Conservation (phyloP, 2,888 invertebrate species). For the Pherbina coryleti region DNA sequence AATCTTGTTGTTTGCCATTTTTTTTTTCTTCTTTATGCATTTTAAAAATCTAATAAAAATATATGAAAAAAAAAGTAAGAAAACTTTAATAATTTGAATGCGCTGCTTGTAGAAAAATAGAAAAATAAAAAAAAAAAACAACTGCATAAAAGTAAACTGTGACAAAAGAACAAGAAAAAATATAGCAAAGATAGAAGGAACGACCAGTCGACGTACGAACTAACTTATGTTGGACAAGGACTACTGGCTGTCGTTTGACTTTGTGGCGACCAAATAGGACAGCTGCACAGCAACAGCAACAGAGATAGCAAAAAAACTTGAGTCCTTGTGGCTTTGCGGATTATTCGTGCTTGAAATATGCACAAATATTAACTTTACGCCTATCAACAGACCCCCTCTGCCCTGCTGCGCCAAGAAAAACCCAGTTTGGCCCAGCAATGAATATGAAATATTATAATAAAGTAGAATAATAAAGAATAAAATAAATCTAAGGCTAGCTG, state of each 20-base stretch:
- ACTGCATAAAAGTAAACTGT: neutral
- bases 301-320: neutral
- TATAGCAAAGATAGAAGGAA: neutral
- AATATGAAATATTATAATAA: too few species aligned
- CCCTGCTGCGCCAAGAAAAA: too few species aligned
- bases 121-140: neutral
- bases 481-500: neutral
- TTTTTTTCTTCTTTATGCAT: neutral
- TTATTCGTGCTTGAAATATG: slow-evolving; percentile 39
- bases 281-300: neutral
- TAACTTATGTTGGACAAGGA: slow-evolving; percentile 13
- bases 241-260: slow-evolving; percentile 11
- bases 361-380: slow-evolving; percentile 37
- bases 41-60: slow-evolving; percentile 24
- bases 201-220: neutral
- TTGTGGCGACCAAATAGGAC: neutral
- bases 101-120: neutral
- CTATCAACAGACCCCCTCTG: slow-evolving; percentile 5
- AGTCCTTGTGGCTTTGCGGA: slow-evolving; percentile 44
- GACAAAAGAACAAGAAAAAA: neutral
- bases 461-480: too few species aligned
- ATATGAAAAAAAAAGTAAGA: neutral
- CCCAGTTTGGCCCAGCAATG: too few species aligned
- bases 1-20: neutral
- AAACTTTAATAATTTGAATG: slow-evolving; percentile 15